Conservation (phyloP, 2,888 invertebrate genomes). For the Agrotis puta region DNA sequence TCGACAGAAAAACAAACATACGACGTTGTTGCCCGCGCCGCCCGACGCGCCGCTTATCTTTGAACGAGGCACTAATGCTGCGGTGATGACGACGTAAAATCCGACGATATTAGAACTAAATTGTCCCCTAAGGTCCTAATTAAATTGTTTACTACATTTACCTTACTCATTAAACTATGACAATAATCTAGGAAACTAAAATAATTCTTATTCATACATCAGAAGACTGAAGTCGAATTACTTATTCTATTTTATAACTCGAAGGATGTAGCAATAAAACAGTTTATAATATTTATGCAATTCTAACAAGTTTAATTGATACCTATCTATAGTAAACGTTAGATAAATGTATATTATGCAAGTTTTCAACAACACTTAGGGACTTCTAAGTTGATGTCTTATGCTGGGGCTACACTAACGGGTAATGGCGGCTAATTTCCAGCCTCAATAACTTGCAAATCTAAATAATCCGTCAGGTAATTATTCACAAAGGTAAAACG, state of each 20-base stretch:
- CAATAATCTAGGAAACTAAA: constrained; percentile 6
- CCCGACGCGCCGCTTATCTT: too few species aligned
- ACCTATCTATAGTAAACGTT: constrained; percentile 13
- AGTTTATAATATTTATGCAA: constrained; percentile 16
- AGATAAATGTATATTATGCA: too few species aligned
- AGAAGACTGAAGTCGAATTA: constrained; percentile 21
- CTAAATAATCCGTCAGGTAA: too few species aligned
- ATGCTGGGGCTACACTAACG: too few species aligned
- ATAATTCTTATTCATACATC: not conserved
- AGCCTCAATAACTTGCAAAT: too few species aligned
- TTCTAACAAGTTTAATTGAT: constrained; percentile 21
- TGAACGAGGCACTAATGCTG: too few species aligned
- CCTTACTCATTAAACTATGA: constrained; percentile 9
- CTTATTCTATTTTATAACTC: constrained; percentile 24
- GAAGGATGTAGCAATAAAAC: constrained; percentile 35
- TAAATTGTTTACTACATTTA: not conserved
- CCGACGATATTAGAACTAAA: not conserved
- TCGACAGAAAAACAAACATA: too few species aligned
- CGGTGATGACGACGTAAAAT: constrained; percentile 5
- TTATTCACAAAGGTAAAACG: too few species aligned
- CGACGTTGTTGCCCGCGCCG: too few species aligned
- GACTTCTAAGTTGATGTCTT: too few species aligned
- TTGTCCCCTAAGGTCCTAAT: not conserved
- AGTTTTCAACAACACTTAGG: too few species aligned
- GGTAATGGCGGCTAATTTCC: too few species aligned